A percentile compares a stretch with the other conserved stretches of the same genome.
phyloP scores from a whole-genome alignment of 1,140 invertebrate genomes.

The Glossosoma conforme region DNA sequence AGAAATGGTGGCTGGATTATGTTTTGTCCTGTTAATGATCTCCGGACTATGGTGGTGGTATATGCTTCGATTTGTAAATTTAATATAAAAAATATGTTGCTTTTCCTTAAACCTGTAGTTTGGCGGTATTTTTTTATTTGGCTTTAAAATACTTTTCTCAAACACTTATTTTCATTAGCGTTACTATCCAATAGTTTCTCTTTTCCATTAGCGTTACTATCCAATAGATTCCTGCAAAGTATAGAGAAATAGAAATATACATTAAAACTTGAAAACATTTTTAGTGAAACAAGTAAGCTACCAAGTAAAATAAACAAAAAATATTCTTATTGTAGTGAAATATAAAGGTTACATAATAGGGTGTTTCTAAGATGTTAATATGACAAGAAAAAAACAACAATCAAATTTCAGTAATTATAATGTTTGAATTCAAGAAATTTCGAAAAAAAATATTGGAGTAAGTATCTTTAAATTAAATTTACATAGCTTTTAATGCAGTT shows the following conservation, averaged over 20 bases:
- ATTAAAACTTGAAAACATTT: background rate
- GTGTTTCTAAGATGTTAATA: background rate
- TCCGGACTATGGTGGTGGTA: too few relatives aligned
- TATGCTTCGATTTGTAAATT: too few relatives aligned
- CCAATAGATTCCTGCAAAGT: too few relatives aligned
- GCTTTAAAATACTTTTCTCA: too few relatives aligned
- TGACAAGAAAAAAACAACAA: background rate
- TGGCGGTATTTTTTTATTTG: too few relatives aligned
- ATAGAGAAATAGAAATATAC: background rate
- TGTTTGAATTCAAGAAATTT: background rate
- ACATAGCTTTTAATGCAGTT: background rate
- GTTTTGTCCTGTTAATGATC: too few relatives aligned
- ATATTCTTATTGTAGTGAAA: background rate
- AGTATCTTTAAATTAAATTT: background rate
- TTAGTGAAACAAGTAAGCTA: background rate
- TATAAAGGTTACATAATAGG: background rate
- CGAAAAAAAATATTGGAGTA: background rate
- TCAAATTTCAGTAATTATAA: background rate
- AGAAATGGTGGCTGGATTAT: too few relatives aligned
- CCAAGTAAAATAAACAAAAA: background rate
- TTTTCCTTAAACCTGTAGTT: too few relatives aligned
- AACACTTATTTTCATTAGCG: too few relatives aligned
- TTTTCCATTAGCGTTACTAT: too few relatives aligned
- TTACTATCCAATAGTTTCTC: too few relatives aligned
- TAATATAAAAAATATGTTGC: too few relatives aligned